A percentile compares a stretch with the other conserved stretches of the same genome.
phyloP scores from a whole-genome alignment of 2,888 invertebrate genomes.

The Drosophila histrio region DNA sequence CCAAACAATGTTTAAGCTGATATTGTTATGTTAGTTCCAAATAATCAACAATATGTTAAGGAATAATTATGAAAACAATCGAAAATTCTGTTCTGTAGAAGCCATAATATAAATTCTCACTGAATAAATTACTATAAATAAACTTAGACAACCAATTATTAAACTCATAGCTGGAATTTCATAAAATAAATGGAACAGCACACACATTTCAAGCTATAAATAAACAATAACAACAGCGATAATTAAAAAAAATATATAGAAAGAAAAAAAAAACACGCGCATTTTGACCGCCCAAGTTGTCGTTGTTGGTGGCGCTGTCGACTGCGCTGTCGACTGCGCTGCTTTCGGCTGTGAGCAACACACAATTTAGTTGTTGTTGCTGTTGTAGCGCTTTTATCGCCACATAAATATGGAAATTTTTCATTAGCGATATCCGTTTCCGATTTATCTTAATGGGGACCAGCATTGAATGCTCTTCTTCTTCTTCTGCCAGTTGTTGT shows the following conservation, averaged over 20 bases:
- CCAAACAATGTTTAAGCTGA: too few relatives aligned
- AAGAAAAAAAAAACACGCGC: constrained; percentile 20
- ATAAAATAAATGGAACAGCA: constrained; percentile 50
- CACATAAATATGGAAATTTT: constrained; percentile 76
- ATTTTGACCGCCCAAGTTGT: constrained; percentile 38
- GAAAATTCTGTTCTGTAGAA: too few relatives aligned
- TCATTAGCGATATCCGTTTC: constrained; percentile 79
- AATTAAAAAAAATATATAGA: constrained; percentile 12
- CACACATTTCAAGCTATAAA: constrained; percentile 16
- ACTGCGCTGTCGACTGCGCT: constrained; percentile 9
- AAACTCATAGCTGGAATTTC: constrained; percentile 21
- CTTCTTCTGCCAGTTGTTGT: constrained; percentile 50
- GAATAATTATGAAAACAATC: too few relatives aligned
- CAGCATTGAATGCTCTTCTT: constrained; percentile 17
- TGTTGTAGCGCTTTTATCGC: constrained; percentile 52
- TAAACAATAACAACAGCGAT: constrained; percentile 9
- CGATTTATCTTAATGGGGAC: constrained; percentile 75
- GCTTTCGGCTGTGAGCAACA: constrained; percentile 13
- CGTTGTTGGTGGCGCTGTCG: constrained; percentile 35
- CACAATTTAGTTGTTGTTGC: constrained; percentile 16
- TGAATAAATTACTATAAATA: neutral
- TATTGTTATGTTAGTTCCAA: too few relatives aligned
- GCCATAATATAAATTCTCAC: too few relatives aligned
- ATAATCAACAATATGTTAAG: too few relatives aligned
- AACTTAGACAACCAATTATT: neutral